Percentiles rank a stretch among this genome's conserved stretches.
phyloP scores from a whole-genome alignment of 2,113 vertebrate species.

The Lasiurus borealis region DNA sequence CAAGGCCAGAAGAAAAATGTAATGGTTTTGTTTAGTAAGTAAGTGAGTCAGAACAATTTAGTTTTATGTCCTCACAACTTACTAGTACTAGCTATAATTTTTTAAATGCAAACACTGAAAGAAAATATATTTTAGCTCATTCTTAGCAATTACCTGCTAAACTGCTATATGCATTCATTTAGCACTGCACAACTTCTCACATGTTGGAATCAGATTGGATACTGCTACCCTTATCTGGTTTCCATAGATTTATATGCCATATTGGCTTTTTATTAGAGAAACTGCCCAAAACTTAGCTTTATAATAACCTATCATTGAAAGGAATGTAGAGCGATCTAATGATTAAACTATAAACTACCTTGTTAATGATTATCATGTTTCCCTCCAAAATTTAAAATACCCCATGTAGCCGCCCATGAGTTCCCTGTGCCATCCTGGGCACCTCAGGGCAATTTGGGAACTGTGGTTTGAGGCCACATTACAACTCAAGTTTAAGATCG shows the following conservation, averaged over 20 bases:
- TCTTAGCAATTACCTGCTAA: background rate
- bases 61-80: background rate
- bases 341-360: slow-evolving; percentile 16
- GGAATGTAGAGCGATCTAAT: background rate
- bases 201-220: background rate
- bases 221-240: background rate
- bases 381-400: background rate
- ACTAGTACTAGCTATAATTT: background rate
- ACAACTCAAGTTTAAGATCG: background rate
- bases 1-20: background rate
- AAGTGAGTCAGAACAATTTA: background rate
- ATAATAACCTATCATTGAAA: background rate
- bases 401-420: background rate
- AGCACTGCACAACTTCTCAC: background rate
- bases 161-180: background rate
- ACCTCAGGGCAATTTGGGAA: background rate
- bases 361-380: background rate
- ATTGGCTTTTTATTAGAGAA: slow-evolving; percentile 24
- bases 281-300: slow-evolving; percentile 14
- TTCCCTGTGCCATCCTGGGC: background rate
- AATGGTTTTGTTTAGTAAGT: background rate
- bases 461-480: background rate
- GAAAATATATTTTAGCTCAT: background rate
- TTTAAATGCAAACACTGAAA: background rate
- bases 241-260: background rate